A percentile compares a stretch with the other conserved stretches of the same genome.
Evolutionary conservation across 1,140 invertebrate species (phyloP).

Genomic region (Melipona quadrifasciata): DNA sequence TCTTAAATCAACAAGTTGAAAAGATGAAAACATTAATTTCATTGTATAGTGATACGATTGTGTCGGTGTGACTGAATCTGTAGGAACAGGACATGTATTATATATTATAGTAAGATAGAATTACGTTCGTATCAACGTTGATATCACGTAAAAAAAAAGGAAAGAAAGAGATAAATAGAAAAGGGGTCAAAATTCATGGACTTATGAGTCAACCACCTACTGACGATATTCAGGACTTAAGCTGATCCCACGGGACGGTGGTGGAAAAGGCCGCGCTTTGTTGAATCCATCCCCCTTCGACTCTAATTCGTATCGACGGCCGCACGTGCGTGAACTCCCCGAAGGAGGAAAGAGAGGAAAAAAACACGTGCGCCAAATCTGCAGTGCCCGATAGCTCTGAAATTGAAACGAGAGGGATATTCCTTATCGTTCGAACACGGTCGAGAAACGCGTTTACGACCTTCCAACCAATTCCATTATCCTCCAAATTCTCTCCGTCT

Average conservation of each 20-base stretch:
- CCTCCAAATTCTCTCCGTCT: neutral
- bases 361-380: conserved; percentile 36
- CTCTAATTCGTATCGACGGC: conserved; percentile 73
- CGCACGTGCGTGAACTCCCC: conserved; percentile 70
- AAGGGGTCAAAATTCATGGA: conserved; percentile 10
- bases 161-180: neutral
- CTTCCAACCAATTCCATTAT: conserved; percentile 4
- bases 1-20: too few relatives aligned
- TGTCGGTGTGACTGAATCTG: too few relatives aligned
- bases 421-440: neutral
- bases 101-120: neutral
- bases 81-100: too few relatives aligned
- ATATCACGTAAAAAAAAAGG: too few relatives aligned
- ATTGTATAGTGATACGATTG: too few relatives aligned
- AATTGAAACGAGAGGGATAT: conserved; percentile 57
- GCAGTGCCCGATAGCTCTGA: conserved; percentile 13
- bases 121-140: neutral
- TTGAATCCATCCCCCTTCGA: conserved; percentile 33
- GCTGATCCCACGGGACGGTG: conserved; percentile 54
- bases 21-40: too few relatives aligned
- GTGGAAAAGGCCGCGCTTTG: conserved; percentile 44
- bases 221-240: conserved; percentile 38
- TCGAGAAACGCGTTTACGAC: conserved; percentile 6
- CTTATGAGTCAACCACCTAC: conserved; percentile 59
- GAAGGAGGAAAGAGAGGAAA: conserved; percentile 21